Evolutionary conservation across 2,888 invertebrate genomes (phyloP).

Genomic region (Coelopa pilipes): DNA sequence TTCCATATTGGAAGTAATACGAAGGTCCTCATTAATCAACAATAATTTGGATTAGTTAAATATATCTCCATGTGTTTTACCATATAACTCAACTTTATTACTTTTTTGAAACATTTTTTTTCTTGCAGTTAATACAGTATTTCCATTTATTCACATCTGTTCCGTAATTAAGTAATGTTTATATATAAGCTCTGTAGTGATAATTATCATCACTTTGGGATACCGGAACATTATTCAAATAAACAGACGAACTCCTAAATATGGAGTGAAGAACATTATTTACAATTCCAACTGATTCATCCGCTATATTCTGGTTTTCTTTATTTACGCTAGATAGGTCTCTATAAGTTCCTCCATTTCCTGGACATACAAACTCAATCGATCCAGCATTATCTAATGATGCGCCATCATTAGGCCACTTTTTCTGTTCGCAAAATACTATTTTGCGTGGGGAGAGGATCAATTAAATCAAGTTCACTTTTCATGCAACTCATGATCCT

Average conservation of each 20-base stretch:
- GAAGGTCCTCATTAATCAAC: background rate
- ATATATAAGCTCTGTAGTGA: too few relatives aligned
- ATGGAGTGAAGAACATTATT: background rate
- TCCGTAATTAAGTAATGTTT: too few relatives aligned
- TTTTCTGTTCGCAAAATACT: background rate
- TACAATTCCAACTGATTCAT: background rate
- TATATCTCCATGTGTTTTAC: background rate
- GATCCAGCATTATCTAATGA: background rate
- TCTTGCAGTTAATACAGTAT: too few relatives aligned
- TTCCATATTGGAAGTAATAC: background rate
- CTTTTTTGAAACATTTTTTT: too few relatives aligned
- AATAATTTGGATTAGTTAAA: background rate
- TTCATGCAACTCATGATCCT: background rate
- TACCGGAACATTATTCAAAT: background rate
- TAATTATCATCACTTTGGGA: background rate
- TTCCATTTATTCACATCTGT: too few relatives aligned
- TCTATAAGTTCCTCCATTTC: background rate
- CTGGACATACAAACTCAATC: background rate
- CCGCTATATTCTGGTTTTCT: background rate
- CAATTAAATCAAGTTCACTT: background rate
- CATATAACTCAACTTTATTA: background rate
- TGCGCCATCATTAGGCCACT: background rate
- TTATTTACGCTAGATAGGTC: conserved; percentile 1
- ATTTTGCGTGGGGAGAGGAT: background rate
- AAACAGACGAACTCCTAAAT: background rate